Base-by-base conservation (phyloP, 2,113 vertebrate species). In the Vidua macroura region DNA sequence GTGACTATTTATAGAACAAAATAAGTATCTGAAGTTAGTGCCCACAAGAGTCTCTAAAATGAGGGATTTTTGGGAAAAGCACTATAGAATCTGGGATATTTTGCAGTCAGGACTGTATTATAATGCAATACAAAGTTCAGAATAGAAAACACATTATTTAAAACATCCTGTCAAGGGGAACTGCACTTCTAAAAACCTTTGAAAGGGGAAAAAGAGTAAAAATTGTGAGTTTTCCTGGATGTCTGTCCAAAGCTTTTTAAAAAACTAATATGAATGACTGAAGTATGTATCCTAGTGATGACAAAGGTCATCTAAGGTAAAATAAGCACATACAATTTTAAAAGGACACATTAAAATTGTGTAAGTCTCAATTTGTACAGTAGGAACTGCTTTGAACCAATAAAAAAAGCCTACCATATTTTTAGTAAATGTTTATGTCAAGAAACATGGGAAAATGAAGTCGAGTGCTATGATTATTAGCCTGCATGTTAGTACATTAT, bases 261-360 rank as follows among this genome's bases (percentile, higher is more conserved):
- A 90, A 92, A 84, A 56, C 2, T 7, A 58, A 3, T 18, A 49
- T 15, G 7, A 91, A 62, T 51, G n/a, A 53, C 3, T 68, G 49
- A 83, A 80, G 10, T 78, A 51, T 17, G 19, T 81, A 56, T 84
- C 58, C 66, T 60, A 41, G 15, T 48, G 51, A 66, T 70, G 72
- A 68, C 44, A 73, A 94, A 90, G 75, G 69, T 30, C 64, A 58
- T 83, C n/a, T 37, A 39, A 90, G 35, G 68, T 66, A 48, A 66
- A 93, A 96, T 48, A 97, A 97, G 96, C 97, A 97, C 97, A 97
- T 62, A 33, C 5, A 37, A 66, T 91, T 97, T 95, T 94, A 87
- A 84, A 83, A 37, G 8, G 51, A 92, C 35, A 64, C 13, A 83
- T 74, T 41, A 86, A 88, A 92, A 92, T 82, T 83, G 15, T 9